Conservation (phyloP, 2,888 invertebrate genomes). For the Clunio marinus region DNA sequence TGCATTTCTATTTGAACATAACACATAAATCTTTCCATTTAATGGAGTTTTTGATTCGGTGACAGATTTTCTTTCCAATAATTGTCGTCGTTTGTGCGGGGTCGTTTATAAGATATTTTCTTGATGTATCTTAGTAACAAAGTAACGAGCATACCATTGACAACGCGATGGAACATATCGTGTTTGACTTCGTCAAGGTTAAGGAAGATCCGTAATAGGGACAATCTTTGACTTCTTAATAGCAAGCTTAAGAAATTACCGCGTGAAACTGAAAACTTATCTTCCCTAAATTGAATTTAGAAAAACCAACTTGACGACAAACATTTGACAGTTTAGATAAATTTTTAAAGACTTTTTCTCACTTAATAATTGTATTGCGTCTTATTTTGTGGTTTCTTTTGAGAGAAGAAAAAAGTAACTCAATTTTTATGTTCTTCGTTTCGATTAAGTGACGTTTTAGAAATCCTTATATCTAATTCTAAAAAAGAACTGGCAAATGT, state of each 20-base stretch:
- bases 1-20: slow-evolving; percentile 11
- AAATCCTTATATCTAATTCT: background rate
- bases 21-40: slow-evolving; percentile 26
- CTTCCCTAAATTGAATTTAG: background rate
- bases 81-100: slow-evolving; percentile 33
- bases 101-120: background rate
- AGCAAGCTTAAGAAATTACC: slow-evolving; percentile 9
- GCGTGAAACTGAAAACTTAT: background rate
- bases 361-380: background rate
- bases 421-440: background rate
- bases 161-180: background rate
- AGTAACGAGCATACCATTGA: background rate
- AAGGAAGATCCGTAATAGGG: background rate
- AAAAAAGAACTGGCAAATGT: background rate
- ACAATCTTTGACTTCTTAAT: slow-evolving; percentile 20
- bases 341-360: background rate
- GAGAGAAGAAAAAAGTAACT: background rate
- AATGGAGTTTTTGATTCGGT: slow-evolving; percentile 29
- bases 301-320: slow-evolving; percentile 20
- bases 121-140: background rate
- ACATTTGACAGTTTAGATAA: slow-evolving; percentile 32
- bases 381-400: background rate
- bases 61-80: slow-evolving; percentile 25
- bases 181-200: background rate
- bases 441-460: background rate